Evolutionary conservation across 1,140 invertebrate species (phyloP).

Genomic region (Brachionus asplanchnoidis): DNA sequence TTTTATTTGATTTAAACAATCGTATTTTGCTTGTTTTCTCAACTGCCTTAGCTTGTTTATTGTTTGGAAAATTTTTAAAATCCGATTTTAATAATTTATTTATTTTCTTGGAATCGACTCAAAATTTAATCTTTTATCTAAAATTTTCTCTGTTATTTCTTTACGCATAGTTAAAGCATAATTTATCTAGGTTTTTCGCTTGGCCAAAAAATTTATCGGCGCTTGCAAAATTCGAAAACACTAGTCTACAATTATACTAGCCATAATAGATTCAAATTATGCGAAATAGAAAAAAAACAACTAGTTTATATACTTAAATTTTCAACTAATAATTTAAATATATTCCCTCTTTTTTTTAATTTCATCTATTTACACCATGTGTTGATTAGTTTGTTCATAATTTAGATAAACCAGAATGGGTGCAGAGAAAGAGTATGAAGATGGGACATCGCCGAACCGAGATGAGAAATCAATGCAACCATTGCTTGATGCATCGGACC

Average conservation of each 20-base stretch:
- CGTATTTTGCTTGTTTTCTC: too few species aligned
- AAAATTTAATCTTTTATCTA: neutral
- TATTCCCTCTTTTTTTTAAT: conserved; percentile 2
- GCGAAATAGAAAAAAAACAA: neutral
- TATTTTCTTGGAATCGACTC: neutral
- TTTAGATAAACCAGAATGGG: neutral
- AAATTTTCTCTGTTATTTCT: neutral
- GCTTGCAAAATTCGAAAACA: neutral
- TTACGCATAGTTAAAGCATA: neutral
- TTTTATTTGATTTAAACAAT: neutral
- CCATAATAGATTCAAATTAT: neutral
- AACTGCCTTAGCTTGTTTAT: neutral
- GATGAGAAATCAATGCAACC: conserved; percentile 12
- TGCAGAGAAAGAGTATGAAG: neutral
- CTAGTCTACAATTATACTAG: neutral
- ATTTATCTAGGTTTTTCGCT: neutral
- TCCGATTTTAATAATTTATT: neutral
- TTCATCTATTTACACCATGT: neutral
- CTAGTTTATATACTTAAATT: neutral
- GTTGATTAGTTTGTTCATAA: neutral
- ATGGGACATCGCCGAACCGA: neutral
- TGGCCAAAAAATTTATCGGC: neutral
- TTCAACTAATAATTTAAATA: neutral
- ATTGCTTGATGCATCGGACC: neutral
- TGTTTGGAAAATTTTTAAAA: neutral